Evolutionary conservation across 2,888 invertebrate genomes (phyloP), one percentile per base, ranked within the genome.

Genomic region (Orthosia incerta): DNA sequence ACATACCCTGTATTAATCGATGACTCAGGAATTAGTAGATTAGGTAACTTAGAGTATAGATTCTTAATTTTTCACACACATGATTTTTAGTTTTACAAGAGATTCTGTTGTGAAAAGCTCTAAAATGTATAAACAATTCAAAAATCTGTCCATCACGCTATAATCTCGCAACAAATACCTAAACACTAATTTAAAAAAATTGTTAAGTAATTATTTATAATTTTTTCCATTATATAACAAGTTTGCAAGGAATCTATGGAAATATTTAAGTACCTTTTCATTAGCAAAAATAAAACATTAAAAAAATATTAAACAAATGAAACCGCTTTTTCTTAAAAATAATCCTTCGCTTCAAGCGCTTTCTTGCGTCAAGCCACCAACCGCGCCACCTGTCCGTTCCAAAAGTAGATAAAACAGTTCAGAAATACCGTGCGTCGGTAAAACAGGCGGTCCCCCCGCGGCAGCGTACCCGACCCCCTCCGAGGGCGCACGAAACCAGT

Each of bases 361-460:
- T 68, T 65, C 7, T 51, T 16, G 66, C 48, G 46, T 66, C 71
- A 72, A 74, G 64, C 60, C 65, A 78, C 20, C 76, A 80, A 89
- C 88, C 90, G 89, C 92, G 92, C 93, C 94, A 95, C 95, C 95
- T 95, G 94, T 94, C 93, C 90, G 88, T 83, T 86, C 82, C 68
- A 82, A 82, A 84, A 83, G 92, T 93, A 88, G 92, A 87, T 92
- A 88, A 87, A 89, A 75, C 88, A 83, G 88, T 79, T 64, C 65
- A 69, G 74, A 73, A 74, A 84, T 80, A 76, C 72, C 53, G 45
- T 71, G 74, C 80, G 91, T 92, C 92, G 92, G 88, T 83, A 88
- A 86, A 91, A 79, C 89, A 88, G 91, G 55, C 55, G 66, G 23
- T 89, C 90, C 92, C 92, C 91, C 91, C 90, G 88, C 86, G 79